Evolutionary conservation across 2,888 invertebrate species (phyloP), one percentile per base, ranked within the genome.

Genomic region (Platycheirus rosarum): DNA sequence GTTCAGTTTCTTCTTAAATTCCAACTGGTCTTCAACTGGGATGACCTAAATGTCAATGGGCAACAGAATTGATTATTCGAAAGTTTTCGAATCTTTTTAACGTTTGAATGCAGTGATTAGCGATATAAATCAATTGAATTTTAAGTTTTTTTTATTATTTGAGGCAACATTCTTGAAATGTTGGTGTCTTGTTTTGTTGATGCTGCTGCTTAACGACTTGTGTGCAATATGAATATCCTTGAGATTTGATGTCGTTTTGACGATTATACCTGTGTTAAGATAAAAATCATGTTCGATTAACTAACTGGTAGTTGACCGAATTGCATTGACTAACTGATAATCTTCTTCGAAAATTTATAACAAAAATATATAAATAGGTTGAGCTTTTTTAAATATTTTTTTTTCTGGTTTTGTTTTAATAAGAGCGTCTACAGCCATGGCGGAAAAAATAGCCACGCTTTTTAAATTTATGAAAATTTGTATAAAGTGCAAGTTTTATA

Each of bases 1-100:
- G 44, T n/a, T 13, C 42, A 32, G 60, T 44, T 71, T 60, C 60
- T 62, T 53, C 49, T 66, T 49, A 55, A 80, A 70, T 75, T 70
- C 69, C 75, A 62, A 51, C 51, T 16, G 37, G 42, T 66, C 40
- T 6, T 13, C 13, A n/a, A n/a, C n/a, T 57, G 51, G 18, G n/a
- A 44, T 80, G 80, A 80, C 80, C 80, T 60, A 80, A 66, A 75
- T 71, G 75, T 70, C 70, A 75, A 57, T 35, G 35, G 70, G 75
- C 60, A 29, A 51, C 48, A 49, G 76, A 69, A 75, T 80, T 70
- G 75, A 76, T 66, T 49, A 80, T 75, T 80, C 80, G 80, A 80
- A 80, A 80, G 75, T 80, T 80, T 53, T 40, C 11, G n/a, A 60
- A 53, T 57, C 18, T 51, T 75, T 71, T 80, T 26, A 14, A n/a